A percentile compares a stretch with the other conserved stretches of the same genome.
Evolutionary conservation across 2,888 invertebrate species (phyloP).

Genomic region (Brachyptera putata): DNA sequence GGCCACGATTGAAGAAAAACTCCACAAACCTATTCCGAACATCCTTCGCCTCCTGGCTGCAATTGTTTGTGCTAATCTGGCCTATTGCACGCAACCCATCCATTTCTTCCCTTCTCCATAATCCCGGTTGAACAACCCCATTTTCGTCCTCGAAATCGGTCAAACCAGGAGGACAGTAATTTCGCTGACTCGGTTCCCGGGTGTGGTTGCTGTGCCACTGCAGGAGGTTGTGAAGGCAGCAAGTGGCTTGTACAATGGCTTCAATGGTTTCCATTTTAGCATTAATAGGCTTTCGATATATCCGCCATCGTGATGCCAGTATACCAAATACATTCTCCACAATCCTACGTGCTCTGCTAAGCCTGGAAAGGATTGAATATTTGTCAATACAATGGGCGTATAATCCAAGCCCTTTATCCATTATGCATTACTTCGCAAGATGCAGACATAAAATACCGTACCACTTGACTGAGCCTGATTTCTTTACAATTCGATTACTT

Average conservation of each 20-base stretch:
- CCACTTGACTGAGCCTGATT: too few species aligned
- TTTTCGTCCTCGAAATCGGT: neutral
- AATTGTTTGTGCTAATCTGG: neutral
- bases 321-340: slow-evolving; percentile 27
- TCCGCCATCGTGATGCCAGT: slow-evolving; percentile 20
- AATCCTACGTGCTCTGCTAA: slow-evolving; percentile 21
- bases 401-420: too few species aligned
- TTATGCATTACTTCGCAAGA: too few species aligned
- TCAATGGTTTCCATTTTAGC: slow-evolving; percentile 19
- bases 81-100: neutral
- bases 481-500: too few species aligned
- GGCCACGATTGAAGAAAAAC: neutral
- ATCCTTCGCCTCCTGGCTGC: neutral
- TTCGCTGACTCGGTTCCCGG: neutral
- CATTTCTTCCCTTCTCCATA: neutral
- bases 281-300: slow-evolving; percentile 10
- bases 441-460: too few species aligned
- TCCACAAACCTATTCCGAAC: neutral
- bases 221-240: slow-evolving; percentile 20
- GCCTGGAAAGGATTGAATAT: neutral
- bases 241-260: slow-evolving; percentile 10
- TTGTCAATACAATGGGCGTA: too few species aligned
- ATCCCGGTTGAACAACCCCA: neutral
- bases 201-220: neutral
- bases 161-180: slow-evolving; percentile 1